phyloP scores from a whole-genome alignment of 1,140 invertebrate genomes.

The Sycophaga agraensis region DNA sequence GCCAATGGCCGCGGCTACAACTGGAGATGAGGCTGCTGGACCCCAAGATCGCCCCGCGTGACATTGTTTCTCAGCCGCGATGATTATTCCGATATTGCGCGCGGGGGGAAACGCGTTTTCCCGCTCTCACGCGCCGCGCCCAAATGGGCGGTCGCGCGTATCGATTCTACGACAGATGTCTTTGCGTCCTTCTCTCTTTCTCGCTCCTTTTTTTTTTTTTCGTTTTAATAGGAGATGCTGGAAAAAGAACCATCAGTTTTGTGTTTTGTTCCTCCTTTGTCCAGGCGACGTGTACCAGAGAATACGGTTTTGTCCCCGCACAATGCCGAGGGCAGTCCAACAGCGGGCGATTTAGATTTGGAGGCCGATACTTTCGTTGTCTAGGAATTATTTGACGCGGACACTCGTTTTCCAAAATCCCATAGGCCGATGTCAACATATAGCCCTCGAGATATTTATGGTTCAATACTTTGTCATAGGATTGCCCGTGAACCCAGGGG shows the following conservation, averaged over 20 bases:
- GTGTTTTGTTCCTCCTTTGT: neutral
- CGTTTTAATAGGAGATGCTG: too few species aligned
- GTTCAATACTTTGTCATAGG: too few species aligned
- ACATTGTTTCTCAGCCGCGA: neutral
- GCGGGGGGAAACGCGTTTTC: neutral
- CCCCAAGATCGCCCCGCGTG: neutral
- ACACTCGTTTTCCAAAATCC: too few species aligned
- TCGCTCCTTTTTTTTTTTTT: too few species aligned
- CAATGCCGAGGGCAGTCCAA: too few species aligned
- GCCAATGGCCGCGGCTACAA: neutral
- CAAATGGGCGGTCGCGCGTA: neutral
- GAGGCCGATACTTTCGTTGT: too few species aligned
- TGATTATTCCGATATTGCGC: neutral
- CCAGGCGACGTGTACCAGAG: too few species aligned
- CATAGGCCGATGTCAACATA: too few species aligned
- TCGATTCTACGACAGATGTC: neutral
- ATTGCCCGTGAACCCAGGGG: too few species aligned
- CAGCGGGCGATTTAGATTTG: neutral
- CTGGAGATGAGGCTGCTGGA: constrained; percentile 1
- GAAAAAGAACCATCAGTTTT: neutral
- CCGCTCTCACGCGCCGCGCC: neutral
- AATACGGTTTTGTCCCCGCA: too few species aligned
- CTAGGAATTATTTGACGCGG: too few species aligned
- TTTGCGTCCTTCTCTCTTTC: neutral
- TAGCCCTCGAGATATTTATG: too few species aligned